phyloP scores from a whole-genome alignment of 2,888 invertebrate genomes.

The Sthenelais limicola region DNA sequence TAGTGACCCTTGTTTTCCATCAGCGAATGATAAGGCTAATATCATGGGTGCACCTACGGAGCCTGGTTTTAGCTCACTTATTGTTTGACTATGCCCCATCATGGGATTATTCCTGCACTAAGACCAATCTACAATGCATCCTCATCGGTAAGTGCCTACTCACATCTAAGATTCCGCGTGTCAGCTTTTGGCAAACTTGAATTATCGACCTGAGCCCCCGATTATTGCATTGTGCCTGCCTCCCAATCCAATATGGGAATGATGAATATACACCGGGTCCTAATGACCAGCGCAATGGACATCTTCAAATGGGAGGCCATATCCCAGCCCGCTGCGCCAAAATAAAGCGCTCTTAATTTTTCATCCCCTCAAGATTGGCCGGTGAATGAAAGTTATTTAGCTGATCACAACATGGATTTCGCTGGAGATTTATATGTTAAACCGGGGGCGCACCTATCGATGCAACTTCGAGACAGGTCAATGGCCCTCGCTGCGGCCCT shows the following conservation, averaged over 20 bases:
- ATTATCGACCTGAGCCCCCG: constrained; percentile 22
- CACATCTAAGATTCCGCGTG: constrained; percentile 32
- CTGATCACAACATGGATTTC: constrained; percentile 22
- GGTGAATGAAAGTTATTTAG: constrained; percentile 9
- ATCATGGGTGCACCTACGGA: too few species aligned
- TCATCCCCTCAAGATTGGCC: constrained; percentile 29
- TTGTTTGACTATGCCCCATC: too few species aligned
- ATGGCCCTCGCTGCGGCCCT: background rate
- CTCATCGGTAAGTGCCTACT: constrained; percentile 21
- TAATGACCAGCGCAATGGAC: constrained; percentile 26
- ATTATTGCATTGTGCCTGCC: constrained; percentile 37
- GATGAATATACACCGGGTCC: constrained; percentile 28
- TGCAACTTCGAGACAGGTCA: constrained; percentile 17
- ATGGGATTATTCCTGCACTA: too few species aligned
- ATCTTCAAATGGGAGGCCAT: constrained; percentile 10
- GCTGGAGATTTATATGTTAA: constrained; percentile 36
- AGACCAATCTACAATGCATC: constrained; percentile 33
- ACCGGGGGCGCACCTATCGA: constrained; percentile 35
- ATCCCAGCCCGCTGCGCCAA: constrained; percentile 28
- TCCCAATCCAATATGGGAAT: constrained; percentile 17
- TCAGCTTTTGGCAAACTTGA: background rate
- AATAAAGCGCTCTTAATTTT: constrained; percentile 38
- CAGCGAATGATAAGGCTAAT: too few species aligned
- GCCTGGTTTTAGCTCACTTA: too few species aligned
- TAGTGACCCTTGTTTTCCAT: too few species aligned